phyloP scores from a whole-genome alignment of 2,888 invertebrate species.

The Anorthoa munda region DNA sequence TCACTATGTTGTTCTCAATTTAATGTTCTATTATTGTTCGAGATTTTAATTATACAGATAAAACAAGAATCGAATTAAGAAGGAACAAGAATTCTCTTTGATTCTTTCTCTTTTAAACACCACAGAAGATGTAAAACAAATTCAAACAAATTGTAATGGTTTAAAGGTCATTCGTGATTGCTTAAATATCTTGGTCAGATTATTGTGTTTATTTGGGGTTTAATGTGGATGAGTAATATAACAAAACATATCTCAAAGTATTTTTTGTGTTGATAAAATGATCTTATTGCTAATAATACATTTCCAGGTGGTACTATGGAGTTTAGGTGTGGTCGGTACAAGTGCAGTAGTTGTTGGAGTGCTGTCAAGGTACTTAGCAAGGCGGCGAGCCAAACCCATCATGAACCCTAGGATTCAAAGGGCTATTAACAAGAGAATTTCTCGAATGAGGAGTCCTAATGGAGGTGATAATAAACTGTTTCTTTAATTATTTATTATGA shows the following conservation, averaged over 20 bases:
- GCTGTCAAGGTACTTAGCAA: constrained; percentile 94
- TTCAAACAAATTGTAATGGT: constrained; percentile 17
- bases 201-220: constrained; percentile 1
- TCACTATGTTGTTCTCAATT: neutral
- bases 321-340: constrained; percentile 92
- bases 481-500: neutral
- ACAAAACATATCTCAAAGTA: neutral
- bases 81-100: neutral
- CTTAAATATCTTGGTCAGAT: constrained; percentile 3
- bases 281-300: constrained; percentile 10
- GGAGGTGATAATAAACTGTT: constrained; percentile 81
- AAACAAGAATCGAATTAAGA: neutral
- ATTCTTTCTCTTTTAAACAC: neutral
- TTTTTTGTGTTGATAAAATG: neutral
- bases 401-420: constrained; percentile 91
- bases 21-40: neutral
- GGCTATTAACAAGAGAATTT: constrained; percentile 91
- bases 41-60: neutral
- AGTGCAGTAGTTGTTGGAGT: constrained; percentile 96
- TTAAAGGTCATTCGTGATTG: constrained; percentile 33
- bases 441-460: constrained; percentile 93
- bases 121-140: neutral
- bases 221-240: neutral
- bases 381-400: constrained; percentile 92
- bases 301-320: constrained; percentile 93